These are phyloP conservation scores for Hepsetus odoe DNA, from an alignment of 2,113 vertebrate species.

Conservation along the genomic window DNA sequence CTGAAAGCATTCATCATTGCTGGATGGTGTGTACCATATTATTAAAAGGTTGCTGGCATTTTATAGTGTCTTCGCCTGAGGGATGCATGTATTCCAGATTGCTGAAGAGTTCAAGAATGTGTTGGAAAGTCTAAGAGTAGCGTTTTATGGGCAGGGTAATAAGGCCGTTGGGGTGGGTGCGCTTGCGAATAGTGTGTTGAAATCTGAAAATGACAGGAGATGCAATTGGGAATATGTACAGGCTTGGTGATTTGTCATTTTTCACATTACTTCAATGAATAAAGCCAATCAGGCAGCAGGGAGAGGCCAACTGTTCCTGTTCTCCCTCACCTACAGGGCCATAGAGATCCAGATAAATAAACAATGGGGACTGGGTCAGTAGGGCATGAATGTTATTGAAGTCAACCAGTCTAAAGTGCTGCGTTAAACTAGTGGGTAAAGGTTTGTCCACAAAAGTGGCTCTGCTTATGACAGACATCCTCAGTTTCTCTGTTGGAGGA, in stretches of 20 bases:
- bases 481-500: not conserved
- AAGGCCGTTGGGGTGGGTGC: not conserved
- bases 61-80: constrained; percentile 15
- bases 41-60: constrained; percentile 53
- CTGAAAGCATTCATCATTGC: constrained; percentile 40
- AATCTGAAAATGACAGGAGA: constrained; percentile 51
- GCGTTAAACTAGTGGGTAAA: not conserved
- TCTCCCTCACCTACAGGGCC: constrained; percentile 57
- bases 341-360: constrained; percentile 51
- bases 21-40: constrained; percentile 52
- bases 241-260: constrained; percentile 59
- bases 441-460: not conserved
- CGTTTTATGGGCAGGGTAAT: constrained; percentile 41
- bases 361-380: not conserved
- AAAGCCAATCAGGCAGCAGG: constrained; percentile 69
- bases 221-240: constrained; percentile 60
- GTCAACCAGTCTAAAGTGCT: not conserved
- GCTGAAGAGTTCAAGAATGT: constrained; percentile 38
- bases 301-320: constrained; percentile 61
- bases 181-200: not conserved
- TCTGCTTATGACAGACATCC: not conserved
- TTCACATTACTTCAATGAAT: constrained; percentile 65
- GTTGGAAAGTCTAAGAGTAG: constrained; percentile 40
- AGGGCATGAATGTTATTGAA: not conserved
- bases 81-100: constrained; percentile 45